Base-by-base conservation (phyloP, 2,888 invertebrate genomes). In the Calameuta idolon region DNA sequence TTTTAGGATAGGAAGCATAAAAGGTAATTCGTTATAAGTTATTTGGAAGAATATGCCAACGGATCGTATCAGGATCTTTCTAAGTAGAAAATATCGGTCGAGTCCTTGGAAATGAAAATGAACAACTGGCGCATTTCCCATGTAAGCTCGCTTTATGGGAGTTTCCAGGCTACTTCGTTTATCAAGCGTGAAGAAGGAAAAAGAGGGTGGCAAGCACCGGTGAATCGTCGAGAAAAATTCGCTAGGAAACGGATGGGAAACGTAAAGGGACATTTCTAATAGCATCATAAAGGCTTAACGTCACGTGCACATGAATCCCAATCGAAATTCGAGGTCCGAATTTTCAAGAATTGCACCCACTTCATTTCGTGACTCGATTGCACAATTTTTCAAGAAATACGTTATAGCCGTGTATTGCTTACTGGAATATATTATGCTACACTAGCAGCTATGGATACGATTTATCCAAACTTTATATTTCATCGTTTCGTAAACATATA, bases 211-310 rank as follows among this genome's bases (percentile, higher is more conserved):
- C 34, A 55, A 55, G 55, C 55, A 55, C 55, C 55, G 9, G 23
- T 23, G 55, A 55, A 23, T 9, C 9, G 23, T 23, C 23, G 23
- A 55, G 55, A 55, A 55, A 55, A 55, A 55, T 55, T 9, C 23
- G 23, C 55, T 55, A 1, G 40, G 15, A 40, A 15, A 15, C 15
- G 40, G 15, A 40, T 40, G 23, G 11, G 75, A 73, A 69, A 75
- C 34, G 69, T 15, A 33, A 23, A 30, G 69, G 69, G 71, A 73
- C 78, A 35, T 40, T 76, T 74, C 69, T 84, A 83, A 84, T 79
- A 82, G 77, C 80, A 77, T 77, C 83, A 79, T 80, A 80, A 83
- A 79, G 77, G 79, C 79, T 77, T 79, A 80, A 83, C 82, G 75
- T 75, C 80, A 79, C 79, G 79, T 80, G 76, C 55, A 9, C 55